Conservation (phyloP, 2,888 invertebrate species). For the Agrochola litura region DNA sequence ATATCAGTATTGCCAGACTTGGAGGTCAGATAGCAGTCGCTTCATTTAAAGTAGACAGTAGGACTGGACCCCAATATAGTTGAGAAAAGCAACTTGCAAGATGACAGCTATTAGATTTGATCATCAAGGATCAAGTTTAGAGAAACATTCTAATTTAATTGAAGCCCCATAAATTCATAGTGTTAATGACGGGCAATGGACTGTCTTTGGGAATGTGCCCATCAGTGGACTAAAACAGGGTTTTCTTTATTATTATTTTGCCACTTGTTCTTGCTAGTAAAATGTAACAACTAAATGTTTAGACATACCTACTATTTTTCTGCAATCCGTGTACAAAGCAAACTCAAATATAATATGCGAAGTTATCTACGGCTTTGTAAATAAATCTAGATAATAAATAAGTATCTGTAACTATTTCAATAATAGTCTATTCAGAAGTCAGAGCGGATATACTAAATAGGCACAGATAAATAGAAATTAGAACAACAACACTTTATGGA, state of each 20-base stretch:
- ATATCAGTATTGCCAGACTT: background rate
- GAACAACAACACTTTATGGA: slow-evolving; percentile 25
- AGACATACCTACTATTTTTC: slow-evolving; percentile 43
- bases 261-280: slow-evolving; percentile 5
- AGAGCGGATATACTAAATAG: slow-evolving; percentile 23
- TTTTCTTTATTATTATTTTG: background rate
- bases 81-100: no score
- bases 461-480: slow-evolving; percentile 29
- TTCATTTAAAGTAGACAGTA: background rate
- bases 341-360: slow-evolving; percentile 38
- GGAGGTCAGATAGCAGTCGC: background rate
- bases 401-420: background rate
- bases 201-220: background rate
- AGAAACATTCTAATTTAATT: background rate
- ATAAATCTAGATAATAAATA: slow-evolving; percentile 11
- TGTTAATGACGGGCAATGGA: background rate
- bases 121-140: background rate
- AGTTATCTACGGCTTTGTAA: slow-evolving; percentile 27
- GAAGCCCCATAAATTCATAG: background rate
- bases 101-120: background rate
- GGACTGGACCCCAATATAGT: no score
- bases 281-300: slow-evolving; percentile 7
- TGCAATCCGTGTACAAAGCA: slow-evolving; percentile 53
- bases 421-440: slow-evolving; percentile 14
- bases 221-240: background rate